Conservation (phyloP, 2,113 vertebrate genomes). For the Capricornis sumatraensis region DNA sequence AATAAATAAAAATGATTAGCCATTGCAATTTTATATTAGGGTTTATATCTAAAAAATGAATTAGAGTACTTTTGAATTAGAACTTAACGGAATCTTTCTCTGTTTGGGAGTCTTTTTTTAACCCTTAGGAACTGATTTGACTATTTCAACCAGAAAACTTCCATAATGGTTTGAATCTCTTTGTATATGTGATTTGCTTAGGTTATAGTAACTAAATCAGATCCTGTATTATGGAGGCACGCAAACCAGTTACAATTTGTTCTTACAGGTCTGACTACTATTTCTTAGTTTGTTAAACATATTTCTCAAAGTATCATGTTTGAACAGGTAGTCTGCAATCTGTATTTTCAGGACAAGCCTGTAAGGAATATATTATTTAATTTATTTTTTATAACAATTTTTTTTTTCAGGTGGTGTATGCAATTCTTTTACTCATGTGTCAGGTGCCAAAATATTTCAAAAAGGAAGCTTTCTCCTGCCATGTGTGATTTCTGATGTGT, state of each 20-base stretch:
- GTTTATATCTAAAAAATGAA: slow-evolving; percentile 47
- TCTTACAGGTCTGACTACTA: neutral
- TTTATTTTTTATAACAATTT: slow-evolving; percentile 29
- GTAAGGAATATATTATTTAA: slow-evolving; percentile 28
- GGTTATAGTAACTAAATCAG: neutral
- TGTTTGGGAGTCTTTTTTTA: neutral
- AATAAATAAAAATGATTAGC: slow-evolving; percentile 9
- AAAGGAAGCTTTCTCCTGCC: slow-evolving; percentile 64
- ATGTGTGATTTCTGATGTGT: slow-evolving; percentile 69
- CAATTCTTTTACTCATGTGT: slow-evolving; percentile 57
- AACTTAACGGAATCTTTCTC: neutral
- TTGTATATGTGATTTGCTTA: neutral
- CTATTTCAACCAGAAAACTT: neutral
- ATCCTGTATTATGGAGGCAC: neutral
- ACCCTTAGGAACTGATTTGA: neutral
- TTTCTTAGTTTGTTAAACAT: slow-evolving; percentile 40
- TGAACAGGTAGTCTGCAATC: neutral
- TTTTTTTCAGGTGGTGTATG: slow-evolving; percentile 53
- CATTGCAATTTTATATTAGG: slow-evolving; percentile 7
- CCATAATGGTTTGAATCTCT: neutral
- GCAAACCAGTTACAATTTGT: neutral
- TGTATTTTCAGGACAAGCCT: slow-evolving; percentile 21
- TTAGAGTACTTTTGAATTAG: slow-evolving; percentile 3
- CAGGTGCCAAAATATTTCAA: slow-evolving; percentile 69
- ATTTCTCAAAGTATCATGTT: slow-evolving; percentile 28